A percentile compares a stretch with the other conserved stretches of the same genome.
Conservation (phyloP, 2,888 invertebrate species). For the Alcis repandata region DNA sequence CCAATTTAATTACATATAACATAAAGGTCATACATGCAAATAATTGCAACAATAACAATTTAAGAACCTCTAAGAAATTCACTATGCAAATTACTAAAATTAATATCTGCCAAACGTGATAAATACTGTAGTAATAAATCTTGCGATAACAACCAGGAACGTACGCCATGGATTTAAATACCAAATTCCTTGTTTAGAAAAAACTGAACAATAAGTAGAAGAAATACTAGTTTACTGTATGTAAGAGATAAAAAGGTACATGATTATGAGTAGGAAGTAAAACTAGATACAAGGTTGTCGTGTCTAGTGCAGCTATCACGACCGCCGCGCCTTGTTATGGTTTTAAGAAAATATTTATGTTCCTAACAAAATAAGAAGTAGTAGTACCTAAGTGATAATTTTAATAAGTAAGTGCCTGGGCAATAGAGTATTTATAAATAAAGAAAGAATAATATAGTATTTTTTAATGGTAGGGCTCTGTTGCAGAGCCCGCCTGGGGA, state of each 20-base stretch:
- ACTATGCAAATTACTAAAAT: neutral
- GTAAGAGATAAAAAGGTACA: constrained; percentile 13
- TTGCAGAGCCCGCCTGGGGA: no score
- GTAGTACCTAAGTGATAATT: no score
- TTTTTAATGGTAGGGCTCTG: no score
- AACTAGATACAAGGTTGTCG: constrained; percentile 44
- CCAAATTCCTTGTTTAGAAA: constrained; percentile 22
- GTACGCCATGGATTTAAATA: constrained; percentile 10
- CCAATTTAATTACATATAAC: neutral
- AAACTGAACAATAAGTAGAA: constrained; percentile 31
- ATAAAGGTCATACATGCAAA: neutral
- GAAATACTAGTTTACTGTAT: constrained; percentile 29
- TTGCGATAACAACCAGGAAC: constrained; percentile 18
- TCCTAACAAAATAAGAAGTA: neutral
- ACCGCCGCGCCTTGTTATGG: constrained; percentile 22
- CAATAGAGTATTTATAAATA: no score
- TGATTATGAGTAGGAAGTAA: constrained; percentile 46
- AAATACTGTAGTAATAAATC: constrained; percentile 10
- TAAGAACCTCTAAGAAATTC: neutral
- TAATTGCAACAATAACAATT: neutral
- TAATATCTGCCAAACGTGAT: constrained; percentile 15
- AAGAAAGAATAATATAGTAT: no score
- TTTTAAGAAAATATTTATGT: constrained; percentile 1
- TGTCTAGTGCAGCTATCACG: constrained; percentile 43
- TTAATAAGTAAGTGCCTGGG: no score